Base-by-base conservation (phyloP, 1,140 invertebrate species). In the Drosophila kanapiae region DNA sequence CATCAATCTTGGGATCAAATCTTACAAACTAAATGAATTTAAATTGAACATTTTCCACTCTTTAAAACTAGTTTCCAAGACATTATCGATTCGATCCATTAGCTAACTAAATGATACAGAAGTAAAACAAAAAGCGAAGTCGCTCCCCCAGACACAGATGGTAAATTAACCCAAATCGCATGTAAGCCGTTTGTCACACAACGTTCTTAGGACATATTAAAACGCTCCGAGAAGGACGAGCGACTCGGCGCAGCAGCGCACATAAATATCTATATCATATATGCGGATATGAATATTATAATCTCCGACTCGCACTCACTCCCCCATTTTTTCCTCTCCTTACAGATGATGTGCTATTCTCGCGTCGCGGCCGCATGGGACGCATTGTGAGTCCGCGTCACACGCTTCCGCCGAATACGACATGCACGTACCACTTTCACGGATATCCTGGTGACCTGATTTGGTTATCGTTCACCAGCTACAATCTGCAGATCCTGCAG, bases 401-500 rank as follows among this genome's bases (percentile, higher is more conserved):
- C 93, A 97, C 97, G 18, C 93, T 98, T 56, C 96, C 97, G 45
- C 96, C 96, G 4, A 96, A 96, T 78, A 97, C 97, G 38, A 97
- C 96, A 11, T 98, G 97, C 93, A 96, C 95, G 16, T 98, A 97
- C 95, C 96, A 95, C 69, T 97, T 98, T 86, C 95, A 95, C 78
- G 97, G 97, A 16, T 94, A 95, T 54, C 94, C 95, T 27, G 95
- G 95, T 53, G 97, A 98, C 84, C 94, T 96, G 31, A 95, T 98
- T 18, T 98, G 97, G 97, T 94, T 98, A 42, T 97, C 97, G 91
- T 98, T 98, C 91, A 94, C 96, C 51, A 97, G 96, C 56, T 97
- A 97, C 93, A 95, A 95, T 53, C 96, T 97, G 72, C 94, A 95
- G 74, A 95, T 96, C 63, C 91, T 96, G 53, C 94, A 94, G 78